Percentiles rank a stretch among this genome's conserved stretches.
Evolutionary conservation across 2,113 vertebrate species (phyloP).

Genomic region (Mustela lutreola): DNA sequence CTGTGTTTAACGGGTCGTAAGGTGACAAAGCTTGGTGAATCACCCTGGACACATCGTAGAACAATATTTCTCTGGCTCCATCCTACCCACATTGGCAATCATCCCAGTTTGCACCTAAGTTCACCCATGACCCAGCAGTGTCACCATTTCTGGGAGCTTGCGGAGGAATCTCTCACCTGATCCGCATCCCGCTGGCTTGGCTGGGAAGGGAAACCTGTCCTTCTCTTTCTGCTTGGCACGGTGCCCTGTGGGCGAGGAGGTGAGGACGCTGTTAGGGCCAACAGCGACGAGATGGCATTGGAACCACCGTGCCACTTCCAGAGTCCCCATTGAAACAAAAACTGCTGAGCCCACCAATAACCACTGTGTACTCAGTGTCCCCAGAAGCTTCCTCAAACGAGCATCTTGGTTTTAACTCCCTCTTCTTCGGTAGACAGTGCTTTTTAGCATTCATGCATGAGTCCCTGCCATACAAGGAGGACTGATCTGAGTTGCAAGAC

Average conservation of each 20-base stretch:
- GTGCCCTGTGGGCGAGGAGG: neutral
- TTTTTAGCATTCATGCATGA: neutral
- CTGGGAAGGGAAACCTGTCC: fast-evolving
- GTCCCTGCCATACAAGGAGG: neutral
- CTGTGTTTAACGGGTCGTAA: neutral
- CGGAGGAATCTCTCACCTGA: neutral
- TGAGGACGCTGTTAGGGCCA: neutral
- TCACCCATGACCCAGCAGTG: neutral
- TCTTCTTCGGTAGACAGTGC: neutral
- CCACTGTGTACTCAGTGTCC: neutral
- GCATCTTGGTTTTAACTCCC: neutral
- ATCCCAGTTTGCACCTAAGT: neutral
- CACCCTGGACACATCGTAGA: neutral
- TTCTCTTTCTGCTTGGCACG: neutral
- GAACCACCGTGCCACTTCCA: neutral
- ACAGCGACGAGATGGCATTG: neutral
- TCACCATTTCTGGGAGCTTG: neutral
- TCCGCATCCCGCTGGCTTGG: neutral
- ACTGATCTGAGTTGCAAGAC: neutral
- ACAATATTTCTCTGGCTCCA: neutral
- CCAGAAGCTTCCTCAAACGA: neutral
- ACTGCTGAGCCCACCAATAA: neutral
- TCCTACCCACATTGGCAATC: neutral
- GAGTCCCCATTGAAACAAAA: neutral
- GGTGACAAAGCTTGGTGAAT: neutral